Percentiles rank a stretch among this genome's conserved stretches.
Evolutionary conservation across 2,888 invertebrate genomes (phyloP).

Genomic region (Pachliopta kotzebuea): DNA sequence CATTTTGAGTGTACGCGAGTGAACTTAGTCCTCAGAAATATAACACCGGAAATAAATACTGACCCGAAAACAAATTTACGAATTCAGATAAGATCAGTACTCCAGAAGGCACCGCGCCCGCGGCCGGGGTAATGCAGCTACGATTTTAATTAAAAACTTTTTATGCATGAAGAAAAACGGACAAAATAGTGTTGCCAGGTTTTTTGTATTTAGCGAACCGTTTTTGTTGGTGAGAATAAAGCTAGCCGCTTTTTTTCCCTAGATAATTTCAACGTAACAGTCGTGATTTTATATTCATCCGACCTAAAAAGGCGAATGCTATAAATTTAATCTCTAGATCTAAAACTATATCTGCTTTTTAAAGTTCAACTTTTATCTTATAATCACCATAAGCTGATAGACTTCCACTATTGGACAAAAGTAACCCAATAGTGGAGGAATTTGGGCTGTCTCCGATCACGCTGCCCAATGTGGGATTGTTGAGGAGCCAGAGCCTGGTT

Average conservation of each 20-base stretch:
- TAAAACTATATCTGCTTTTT: too few species aligned
- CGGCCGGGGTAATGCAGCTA: conserved; percentile 3
- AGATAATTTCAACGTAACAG: not conserved
- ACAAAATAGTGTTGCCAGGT: conserved; percentile 1
- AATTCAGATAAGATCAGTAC: not conserved
- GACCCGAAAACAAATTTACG: not conserved
- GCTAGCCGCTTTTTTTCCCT: not conserved
- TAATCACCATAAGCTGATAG: too few species aligned
- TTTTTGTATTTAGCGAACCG: conserved; percentile 3
- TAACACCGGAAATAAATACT: not conserved
- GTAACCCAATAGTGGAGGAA: too few species aligned
- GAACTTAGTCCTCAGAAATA: not conserved
- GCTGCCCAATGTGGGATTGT: too few species aligned
- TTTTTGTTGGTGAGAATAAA: not conserved
- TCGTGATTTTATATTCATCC: not conserved
- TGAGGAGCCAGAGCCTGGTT: too few species aligned
- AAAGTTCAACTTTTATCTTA: too few species aligned
- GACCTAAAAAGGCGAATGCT: not conserved
- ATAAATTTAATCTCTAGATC: too few species aligned
- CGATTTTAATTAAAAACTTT: conserved; percentile 18
- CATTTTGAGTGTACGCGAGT: not conserved
- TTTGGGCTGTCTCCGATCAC: too few species aligned
- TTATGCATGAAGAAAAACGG: conserved; percentile 7
- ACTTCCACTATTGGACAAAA: too few species aligned
- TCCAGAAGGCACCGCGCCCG: not conserved